Evolutionary conservation across 2,113 vertebrate species (phyloP), one percentile per base, ranked within the genome.

Genomic region (Pungitius pungitius): DNA sequence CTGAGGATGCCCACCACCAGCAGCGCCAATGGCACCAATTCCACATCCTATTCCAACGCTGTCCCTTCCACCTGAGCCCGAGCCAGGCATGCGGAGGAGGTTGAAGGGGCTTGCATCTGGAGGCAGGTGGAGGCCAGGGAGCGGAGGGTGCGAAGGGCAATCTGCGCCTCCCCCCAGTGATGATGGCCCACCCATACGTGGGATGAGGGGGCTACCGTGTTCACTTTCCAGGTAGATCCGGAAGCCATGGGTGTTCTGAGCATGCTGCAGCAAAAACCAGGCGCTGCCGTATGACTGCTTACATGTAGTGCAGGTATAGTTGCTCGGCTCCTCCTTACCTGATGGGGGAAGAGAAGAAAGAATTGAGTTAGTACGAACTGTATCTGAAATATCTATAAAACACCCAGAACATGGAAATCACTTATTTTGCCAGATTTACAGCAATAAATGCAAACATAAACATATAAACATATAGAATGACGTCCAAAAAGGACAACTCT

Each of bases 291-390:
- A 99, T 74, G 96, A 94, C 95, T 99, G 97, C 95, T 99, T 99
- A 93, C 98, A 99, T 88, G 97, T 99, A 85, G 98, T 99, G 96
- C 98, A 99, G 90, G 97, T 99, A 90, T 99, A 99, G 93, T 95
- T 99, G 94, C 96, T 97, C 76, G 98, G 98, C 94, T 99, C 98
- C 84, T 99, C 98, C 94, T 99, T 99, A 94, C 98, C 98, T 99
- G 94, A 84, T 91, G 93, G 88, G 76, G 96, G 87, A 52, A 96
- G 42, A 84, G 35, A 70, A 73, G 39, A 81, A 57, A 69, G 12
- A 65, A 52, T 14, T 0, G 1, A 1, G 47, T 86, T 61, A 86
- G 70, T 26, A 57, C 12, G 47, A 20, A 39, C 45, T 43, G 11
- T 30, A 14, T 51, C 24, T 24, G 5, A 57, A 37, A 61, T 15